Base-by-base conservation (phyloP, 2,888 invertebrate genomes). In the Danaus chrysippus region DNA sequence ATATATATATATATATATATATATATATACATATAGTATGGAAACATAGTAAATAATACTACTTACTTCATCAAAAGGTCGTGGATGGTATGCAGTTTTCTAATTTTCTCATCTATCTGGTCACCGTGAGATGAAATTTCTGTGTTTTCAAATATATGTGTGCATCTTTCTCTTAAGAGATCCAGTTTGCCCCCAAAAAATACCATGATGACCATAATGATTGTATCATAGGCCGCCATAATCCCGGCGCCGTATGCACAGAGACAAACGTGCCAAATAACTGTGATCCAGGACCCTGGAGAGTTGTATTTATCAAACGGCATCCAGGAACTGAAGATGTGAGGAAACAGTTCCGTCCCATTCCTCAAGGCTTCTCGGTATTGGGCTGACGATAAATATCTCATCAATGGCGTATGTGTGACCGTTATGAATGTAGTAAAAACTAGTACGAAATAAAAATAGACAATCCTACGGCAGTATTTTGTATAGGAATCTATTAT, bases 311-410 rank as follows among this genome's bases (percentile, higher is more conserved):
- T 87, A 63, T 89, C 81, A 68, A 85, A 77, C 1, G 88, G 87
- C 75, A 84, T 76, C 87, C 87, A 90, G 13, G 88, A 81, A 62
- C 86, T 88, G 46, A 86, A 86, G 19, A 90, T 86, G 54, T 87
- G 89, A 0, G 85, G 85, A 70, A 87, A 89, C 0, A 66, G 42
- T 67, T 84, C 83, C 0, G 79, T 79, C 6, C 84, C 87, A 67
- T 84, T 84, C 0, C 60, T 72, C 19, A 84, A 56, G 12, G 75
- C 75, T 66, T 83, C 79, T 43, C 84, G 77, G 54, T 77, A 85
- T 3, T 66, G 70, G 0, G 72, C 49, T 0, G 86, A 84, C 0
- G 83, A 78, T 1, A 78, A 11, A 67, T 81, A 86, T 67, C 66
- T 72, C 59, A 86, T 72, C 1, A 84, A 65, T 1, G 87, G 87